Percentiles rank a stretch among this genome's conserved stretches.
Evolutionary conservation across 2,888 invertebrate species (phyloP).

Genomic region (Ceramica pisi): DNA sequence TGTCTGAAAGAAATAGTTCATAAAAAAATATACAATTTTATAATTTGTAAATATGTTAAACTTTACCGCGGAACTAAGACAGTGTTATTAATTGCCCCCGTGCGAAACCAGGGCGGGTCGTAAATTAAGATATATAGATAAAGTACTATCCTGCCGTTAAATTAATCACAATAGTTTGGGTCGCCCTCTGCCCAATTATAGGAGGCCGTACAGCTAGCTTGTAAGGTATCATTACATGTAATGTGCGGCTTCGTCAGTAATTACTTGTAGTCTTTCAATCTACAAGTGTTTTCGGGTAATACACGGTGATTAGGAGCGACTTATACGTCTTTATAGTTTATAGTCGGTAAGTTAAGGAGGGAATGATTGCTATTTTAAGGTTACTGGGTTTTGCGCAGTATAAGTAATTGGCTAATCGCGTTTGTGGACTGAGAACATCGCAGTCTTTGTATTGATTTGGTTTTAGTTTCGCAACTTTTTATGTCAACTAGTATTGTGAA

Average conservation of each 20-base stretch:
- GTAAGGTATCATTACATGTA: slow-evolving; percentile 55
- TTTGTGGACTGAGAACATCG: neutral
- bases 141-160: neutral
- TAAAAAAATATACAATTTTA: too few species aligned
- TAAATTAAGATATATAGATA: neutral
- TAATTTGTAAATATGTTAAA: too few species aligned
- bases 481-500: neutral
- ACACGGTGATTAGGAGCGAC: slow-evolving; percentile 14
- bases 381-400: slow-evolving; percentile 13
- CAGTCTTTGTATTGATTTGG: neutral
- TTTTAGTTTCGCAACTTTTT: neutral
- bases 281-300: slow-evolving; percentile 52
- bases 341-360: neutral
- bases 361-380: slow-evolving; percentile 1
- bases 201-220: slow-evolving; percentile 54
- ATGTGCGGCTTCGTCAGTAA: slow-evolving; percentile 38
- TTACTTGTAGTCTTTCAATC: slow-evolving; percentile 53
- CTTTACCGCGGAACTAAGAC: neutral
- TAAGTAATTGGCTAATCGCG: slow-evolving; percentile 11
- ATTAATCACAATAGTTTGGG: slow-evolving; percentile 25
- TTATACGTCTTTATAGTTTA: slow-evolving; percentile 24
- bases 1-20: too few species aligned
- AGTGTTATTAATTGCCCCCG: neutral
- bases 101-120: neutral
- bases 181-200: slow-evolving; percentile 52